Conservation (phyloP, 2,888 invertebrate species). For the Lepetodrilus schrolli region DNA sequence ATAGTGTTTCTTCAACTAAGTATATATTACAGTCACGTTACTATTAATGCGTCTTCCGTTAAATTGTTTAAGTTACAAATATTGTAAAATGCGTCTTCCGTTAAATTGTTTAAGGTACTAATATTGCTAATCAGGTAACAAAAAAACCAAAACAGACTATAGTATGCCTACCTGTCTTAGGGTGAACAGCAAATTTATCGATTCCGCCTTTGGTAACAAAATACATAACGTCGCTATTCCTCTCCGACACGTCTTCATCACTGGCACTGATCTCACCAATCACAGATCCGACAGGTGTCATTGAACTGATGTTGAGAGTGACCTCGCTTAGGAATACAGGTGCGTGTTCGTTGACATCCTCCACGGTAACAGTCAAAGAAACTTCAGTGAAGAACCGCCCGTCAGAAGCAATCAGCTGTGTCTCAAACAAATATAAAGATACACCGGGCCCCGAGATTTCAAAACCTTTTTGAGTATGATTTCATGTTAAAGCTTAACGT, state of each 20-base stretch:
- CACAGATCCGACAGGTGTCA: slow-evolving; percentile 18
- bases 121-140: too few species aligned
- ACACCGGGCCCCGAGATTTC: too few species aligned
- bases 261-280: slow-evolving; percentile 29
- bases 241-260: slow-evolving; percentile 26
- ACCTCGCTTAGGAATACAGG: slow-evolving; percentile 23
- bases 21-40: too few species aligned
- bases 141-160: too few species aligned
- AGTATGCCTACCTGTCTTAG: slow-evolving; percentile 28
- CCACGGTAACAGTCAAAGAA: background rate
- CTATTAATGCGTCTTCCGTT: too few species aligned
- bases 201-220: slow-evolving; percentile 24
- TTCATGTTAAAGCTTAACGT: too few species aligned
- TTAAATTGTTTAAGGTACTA: too few species aligned
- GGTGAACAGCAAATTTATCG: slow-evolving; percentile 30
- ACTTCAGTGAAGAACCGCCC: background rate
- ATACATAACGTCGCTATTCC: slow-evolving; percentile 29
- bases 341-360: slow-evolving; percentile 30
- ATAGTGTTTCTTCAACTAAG: too few species aligned
- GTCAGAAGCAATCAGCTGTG: slow-evolving; percentile 12
- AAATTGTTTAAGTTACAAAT: too few species aligned
- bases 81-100: too few species aligned
- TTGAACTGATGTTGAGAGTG: slow-evolving; percentile 9
- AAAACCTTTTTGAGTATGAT: too few species aligned
- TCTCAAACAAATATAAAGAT: too few species aligned